phyloP scores from a whole-genome alignment of 2,888 invertebrate genomes.

The Chironomus riparius region DNA sequence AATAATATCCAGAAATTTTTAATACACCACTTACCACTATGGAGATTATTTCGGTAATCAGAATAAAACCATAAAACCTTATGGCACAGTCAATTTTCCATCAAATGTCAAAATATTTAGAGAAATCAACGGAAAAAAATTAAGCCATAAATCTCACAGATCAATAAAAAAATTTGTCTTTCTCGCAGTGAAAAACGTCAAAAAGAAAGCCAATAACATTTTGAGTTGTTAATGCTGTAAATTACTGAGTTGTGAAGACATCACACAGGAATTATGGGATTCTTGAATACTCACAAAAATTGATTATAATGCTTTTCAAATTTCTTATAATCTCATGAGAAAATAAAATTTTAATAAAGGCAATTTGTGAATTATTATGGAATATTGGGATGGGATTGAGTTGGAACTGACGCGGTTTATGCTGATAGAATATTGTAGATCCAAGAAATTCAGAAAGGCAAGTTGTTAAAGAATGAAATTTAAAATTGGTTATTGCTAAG shows the following conservation, averaged over 20 bases:
- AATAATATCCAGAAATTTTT: no score
- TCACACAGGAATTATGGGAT: no score
- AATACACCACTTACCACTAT: neutral
- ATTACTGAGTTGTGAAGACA: neutral
- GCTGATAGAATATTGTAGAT: no score
- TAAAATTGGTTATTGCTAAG: no score
- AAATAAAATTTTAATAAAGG: neutral
- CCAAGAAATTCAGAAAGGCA: no score
- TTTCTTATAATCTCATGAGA: neutral
- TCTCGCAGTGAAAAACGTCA: neutral
- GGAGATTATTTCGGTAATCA: neutral
- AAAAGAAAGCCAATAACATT: neutral
- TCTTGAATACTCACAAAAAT: no score
- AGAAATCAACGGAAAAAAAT: slow-evolving; percentile 1
- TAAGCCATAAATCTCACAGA: slow-evolving; percentile 21
- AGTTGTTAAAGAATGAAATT: no score
- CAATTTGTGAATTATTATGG: no score
- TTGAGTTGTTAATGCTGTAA: neutral
- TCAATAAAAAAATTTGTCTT: slow-evolving; percentile 12
- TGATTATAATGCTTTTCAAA: neutral
- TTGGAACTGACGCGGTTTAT: no score
- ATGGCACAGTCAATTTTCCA: slow-evolving; percentile 15
- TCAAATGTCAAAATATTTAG: slow-evolving; percentile 7
- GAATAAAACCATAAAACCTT: slow-evolving; percentile 18
- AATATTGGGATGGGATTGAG: no score